A percentile compares a stretch with the other conserved stretches of the same genome.
These are phyloP conservation scores for Rostratula benghalensis DNA, from an alignment of 2,113 vertebrate genomes.

Conservation along the genomic window DNA sequence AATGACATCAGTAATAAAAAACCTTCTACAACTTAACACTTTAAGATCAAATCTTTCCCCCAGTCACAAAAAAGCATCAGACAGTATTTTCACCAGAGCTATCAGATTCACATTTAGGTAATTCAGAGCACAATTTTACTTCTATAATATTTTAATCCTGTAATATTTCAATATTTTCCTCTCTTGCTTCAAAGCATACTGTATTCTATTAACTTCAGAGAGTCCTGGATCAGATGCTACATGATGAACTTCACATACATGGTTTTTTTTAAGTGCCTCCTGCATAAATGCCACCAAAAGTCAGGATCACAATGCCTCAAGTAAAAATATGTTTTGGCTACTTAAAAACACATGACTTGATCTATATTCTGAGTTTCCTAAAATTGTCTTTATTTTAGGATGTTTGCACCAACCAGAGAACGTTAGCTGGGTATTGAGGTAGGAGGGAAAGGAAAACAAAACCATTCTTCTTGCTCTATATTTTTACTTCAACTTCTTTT, in stretches of 20 bases:
- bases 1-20: background rate
- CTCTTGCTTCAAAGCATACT: background rate
- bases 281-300: background rate
- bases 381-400: background rate
- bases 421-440: background rate
- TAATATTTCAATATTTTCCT: background rate
- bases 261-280: background rate
- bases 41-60: background rate
- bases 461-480: background rate
- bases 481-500: background rate
- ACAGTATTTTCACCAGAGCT: background rate
- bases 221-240: background rate
- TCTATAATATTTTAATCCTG: background rate
- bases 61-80: background rate
- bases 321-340: background rate
- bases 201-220: background rate
- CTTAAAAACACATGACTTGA: background rate
- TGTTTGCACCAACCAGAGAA: background rate
- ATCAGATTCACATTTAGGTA: background rate
- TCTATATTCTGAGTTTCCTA: background rate
- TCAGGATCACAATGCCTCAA: background rate
- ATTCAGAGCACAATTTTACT: background rate
- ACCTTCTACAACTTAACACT: background rate
- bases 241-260: background rate
- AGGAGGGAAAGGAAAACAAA: background rate